phyloP scores from a whole-genome alignment of 1,140 invertebrate species.

The Microvelia longipes region DNA sequence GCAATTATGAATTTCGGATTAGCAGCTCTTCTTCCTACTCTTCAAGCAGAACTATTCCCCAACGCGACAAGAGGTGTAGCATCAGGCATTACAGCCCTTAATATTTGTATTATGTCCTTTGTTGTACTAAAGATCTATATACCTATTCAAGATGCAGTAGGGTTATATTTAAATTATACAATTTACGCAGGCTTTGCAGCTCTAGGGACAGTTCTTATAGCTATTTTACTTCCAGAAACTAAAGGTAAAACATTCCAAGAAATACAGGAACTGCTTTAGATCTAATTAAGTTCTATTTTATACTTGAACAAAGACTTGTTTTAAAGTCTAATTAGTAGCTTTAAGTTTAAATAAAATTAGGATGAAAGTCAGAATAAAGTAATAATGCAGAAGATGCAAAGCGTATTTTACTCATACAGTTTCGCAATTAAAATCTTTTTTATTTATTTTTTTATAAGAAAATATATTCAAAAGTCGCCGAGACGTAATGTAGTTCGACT shows the following conservation, averaged over 20 bases:
- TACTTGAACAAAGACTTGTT: no score
- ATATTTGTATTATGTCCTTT: conserved; percentile 28
- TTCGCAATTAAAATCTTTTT: no score
- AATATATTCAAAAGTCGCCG: no score
- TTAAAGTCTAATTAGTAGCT: no score
- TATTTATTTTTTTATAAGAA: no score
- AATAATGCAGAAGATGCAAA: no score
- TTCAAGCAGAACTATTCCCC: conserved; percentile 18
- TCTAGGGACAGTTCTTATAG: conserved; percentile 24
- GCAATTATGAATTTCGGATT: conserved; percentile 31
- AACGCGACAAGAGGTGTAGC: conserved; percentile 17
- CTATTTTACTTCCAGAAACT: conserved; percentile 31
- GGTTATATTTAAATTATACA: conserved; percentile 14
- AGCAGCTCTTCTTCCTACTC: conserved; percentile 50
- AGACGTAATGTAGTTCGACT: no score
- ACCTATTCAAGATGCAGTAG: neutral
- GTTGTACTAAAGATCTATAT: conserved; percentile 59
- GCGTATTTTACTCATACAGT: no score
- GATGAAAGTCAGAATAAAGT: no score
- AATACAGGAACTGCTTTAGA: conserved; percentile 24
- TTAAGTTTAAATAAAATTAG: no score
- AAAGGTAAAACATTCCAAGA: conserved; percentile 33
- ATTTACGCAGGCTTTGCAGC: conserved; percentile 11
- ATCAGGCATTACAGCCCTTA: conserved; percentile 15
- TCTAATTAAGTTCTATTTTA: no score